Base-by-base conservation (phyloP, 2,888 invertebrate species). In the Villa cingulata region DNA sequence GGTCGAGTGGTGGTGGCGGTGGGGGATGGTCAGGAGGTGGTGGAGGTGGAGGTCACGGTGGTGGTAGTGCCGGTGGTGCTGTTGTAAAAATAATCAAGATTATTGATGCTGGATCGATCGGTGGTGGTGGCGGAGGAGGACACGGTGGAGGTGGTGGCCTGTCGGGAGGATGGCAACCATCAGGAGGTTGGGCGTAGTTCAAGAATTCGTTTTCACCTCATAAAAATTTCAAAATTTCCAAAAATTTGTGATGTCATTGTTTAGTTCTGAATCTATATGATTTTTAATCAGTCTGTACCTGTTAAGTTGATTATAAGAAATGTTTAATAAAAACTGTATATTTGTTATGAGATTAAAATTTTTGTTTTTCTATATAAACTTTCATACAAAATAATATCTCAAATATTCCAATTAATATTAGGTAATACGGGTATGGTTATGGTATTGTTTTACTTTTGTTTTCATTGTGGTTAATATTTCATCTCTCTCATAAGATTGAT, bases 121-220 rank as follows among this genome's bases (percentile, higher is more conserved):
- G 45, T 7, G 45, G 45, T 15, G 45, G 45, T 2, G 45, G 45
- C 1, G 18, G 39, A 15, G 45, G 34, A 12, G 45, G 45, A 2
- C 40, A 41, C 2, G 45, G 45, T 7, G 40, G 40, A 2, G 38
- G 39, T 4, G 29, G 39, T 3, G 41, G 45, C 10, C 41, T 40
- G 15, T 23, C 34, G 19, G 45, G 45, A 10, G 45, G 45, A 34
- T 46, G 45, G 45, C 32, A 46, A 19, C 45, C 45, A 41, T 15
- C 45, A 12, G 45, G 45, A 36, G 45, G 45, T 4, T 46, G 45
- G 45, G 45, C 45, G 27, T 29, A 37, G 7, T 19, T 36, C 16
- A 36, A 27, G 32, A 23, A 23, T 23, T 23, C 7, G 7, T 23
- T 23, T 23, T 7, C 4, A 32, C 7, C 15, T n/a, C 15, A 14